Conservation (phyloP, 2,888 invertebrate species). For the Machimus rusticus region DNA sequence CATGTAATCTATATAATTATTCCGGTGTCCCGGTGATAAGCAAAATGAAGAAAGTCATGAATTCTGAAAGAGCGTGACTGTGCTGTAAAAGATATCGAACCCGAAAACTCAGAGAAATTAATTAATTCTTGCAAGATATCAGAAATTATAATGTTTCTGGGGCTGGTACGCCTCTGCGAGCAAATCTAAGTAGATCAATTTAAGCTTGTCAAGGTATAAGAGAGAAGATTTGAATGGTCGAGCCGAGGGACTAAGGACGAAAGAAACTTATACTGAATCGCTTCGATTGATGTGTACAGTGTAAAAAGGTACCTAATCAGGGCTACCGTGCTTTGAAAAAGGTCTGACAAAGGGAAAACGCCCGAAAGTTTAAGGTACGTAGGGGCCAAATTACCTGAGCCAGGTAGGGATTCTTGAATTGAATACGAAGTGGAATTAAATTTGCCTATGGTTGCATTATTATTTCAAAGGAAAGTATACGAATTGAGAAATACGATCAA, state of each 20-base stretch:
- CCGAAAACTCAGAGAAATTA: background rate
- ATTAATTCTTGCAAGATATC: background rate
- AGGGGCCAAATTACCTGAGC: background rate
- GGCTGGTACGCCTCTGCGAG: background rate
- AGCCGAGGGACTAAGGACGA: background rate
- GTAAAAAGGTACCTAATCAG: background rate
- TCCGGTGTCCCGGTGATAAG: background rate
- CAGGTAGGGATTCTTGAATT: background rate
- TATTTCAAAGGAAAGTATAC: background rate
- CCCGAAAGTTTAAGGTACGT: background rate
- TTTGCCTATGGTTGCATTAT: background rate
- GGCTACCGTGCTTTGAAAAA: background rate
- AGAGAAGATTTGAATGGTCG: background rate
- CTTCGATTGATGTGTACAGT: background rate
- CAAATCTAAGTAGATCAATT: background rate
- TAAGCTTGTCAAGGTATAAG: background rate
- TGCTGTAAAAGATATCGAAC: no score
- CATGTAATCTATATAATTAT: background rate
- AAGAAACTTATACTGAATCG: background rate
- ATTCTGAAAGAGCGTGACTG: background rate
- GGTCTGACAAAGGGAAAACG: background rate
- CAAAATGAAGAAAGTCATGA: background rate
- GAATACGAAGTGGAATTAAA: background rate
- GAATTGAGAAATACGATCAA: background rate
- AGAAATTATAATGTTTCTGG: background rate